Percentiles rank a stretch among this genome's conserved stretches.
Evolutionary conservation across 2,797 vertebrate species (phyloP).

Genomic region (Acomys russatus): DNA sequence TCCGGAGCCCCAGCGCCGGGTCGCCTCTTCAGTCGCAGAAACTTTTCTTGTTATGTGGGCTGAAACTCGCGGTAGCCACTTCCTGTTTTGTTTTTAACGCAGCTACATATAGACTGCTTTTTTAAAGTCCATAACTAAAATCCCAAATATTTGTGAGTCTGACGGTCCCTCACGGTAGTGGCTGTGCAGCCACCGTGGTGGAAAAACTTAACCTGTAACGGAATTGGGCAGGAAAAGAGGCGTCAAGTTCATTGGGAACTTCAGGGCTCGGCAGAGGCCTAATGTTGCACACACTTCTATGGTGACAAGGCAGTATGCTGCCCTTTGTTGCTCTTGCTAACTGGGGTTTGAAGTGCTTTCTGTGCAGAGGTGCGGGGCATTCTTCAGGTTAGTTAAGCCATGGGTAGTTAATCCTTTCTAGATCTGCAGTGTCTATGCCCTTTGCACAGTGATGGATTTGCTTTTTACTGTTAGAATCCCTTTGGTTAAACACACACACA

Average conservation of each 20-base stretch:
- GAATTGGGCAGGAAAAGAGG: not conserved
- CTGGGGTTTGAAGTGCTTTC: constrained; percentile 19
- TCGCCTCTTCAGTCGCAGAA: constrained; percentile 55
- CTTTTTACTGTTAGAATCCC: constrained; percentile 41
- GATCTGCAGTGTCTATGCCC: not conserved
- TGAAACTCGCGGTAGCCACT: constrained; percentile 60
- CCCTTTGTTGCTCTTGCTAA: constrained; percentile 63
- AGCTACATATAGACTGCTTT: constrained; percentile 19
- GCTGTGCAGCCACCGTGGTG: constrained; percentile 2
- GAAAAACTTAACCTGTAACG: constrained; percentile 52
- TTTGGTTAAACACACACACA: not conserved
- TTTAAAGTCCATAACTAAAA: not conserved
- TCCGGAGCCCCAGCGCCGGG: not conserved
- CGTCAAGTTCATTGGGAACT: not conserved
- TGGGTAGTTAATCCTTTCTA: not conserved
- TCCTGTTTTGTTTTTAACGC: constrained; percentile 61
- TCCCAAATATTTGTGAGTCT: not conserved
- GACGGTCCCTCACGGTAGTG: not conserved
- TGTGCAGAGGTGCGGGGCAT: not conserved
- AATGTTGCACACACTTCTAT: constrained; percentile 18
- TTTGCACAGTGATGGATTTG: not conserved
- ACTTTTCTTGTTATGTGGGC: constrained; percentile 61
- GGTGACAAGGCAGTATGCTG: not conserved
- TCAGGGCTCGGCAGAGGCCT: not conserved
- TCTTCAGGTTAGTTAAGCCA: not conserved